Evolutionary conservation across 2,888 invertebrate genomes (phyloP).

Genomic region (Mactromeris polynyma): DNA sequence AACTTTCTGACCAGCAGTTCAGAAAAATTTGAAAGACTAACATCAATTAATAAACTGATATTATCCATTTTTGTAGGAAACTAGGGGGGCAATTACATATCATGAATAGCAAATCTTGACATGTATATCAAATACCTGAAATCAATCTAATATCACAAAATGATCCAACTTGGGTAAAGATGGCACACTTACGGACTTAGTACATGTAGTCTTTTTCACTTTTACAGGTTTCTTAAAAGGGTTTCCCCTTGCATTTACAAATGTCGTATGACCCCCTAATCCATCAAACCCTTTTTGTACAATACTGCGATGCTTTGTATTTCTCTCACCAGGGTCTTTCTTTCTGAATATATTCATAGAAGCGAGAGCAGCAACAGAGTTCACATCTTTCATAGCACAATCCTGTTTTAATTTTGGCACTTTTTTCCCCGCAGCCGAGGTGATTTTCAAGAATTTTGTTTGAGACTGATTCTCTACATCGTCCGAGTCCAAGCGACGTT

Average conservation of each 20-base stretch:
- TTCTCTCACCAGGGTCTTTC: conserved; percentile 58
- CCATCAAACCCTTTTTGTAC: conserved; percentile 81
- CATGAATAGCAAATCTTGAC: too few relatives aligned
- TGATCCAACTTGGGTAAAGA: conserved; percentile 72
- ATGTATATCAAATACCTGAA: background rate
- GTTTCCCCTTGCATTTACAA: conserved; percentile 71
- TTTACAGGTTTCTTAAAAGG: conserved; percentile 60
- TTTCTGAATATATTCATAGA: conserved; percentile 81
- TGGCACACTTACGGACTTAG: conserved; percentile 62
- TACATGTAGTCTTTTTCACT: conserved; percentile 44
- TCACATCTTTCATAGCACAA: conserved; percentile 53
- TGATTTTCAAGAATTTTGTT: conserved; percentile 76
- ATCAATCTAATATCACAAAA: conserved; percentile 59
- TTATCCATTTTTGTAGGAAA: too few relatives aligned
- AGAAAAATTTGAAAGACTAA: too few relatives aligned
- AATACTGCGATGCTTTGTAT: conserved; percentile 68
- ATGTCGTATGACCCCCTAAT: conserved; percentile 81
- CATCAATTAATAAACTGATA: too few relatives aligned
- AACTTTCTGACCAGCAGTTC: too few relatives aligned
- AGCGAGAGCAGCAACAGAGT: conserved; percentile 48
- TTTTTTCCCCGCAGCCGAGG: conserved; percentile 70
- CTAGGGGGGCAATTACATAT: too few relatives aligned
- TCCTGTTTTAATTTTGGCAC: conserved; percentile 50
- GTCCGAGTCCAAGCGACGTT: conserved; percentile 16
- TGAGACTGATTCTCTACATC: conserved; percentile 60